A percentile compares a stretch with the other conserved stretches of the same genome.
These are phyloP conservation scores for Coryphaenoides rupestris DNA, from an alignment of 2,113 vertebrate genomes.

Conservation along the genomic window DNA sequence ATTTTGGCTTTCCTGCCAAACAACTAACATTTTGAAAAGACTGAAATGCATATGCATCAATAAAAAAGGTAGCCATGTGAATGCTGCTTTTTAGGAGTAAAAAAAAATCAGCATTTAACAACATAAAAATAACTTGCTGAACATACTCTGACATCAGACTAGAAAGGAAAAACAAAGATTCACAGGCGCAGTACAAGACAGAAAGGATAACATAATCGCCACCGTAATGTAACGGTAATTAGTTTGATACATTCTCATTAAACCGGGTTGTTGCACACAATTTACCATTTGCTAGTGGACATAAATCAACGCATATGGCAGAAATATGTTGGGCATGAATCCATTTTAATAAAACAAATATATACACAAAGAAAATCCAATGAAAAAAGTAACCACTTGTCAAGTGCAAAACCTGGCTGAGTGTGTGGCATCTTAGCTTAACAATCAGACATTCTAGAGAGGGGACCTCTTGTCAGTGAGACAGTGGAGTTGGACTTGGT, in stretches of 20 bases:
- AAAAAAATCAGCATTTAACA: no score
- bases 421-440: conserved; percentile 9
- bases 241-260: conserved; percentile 15
- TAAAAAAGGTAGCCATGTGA: no score
- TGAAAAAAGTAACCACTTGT: conserved; percentile 10
- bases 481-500: conserved; percentile 69
- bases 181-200: neutral
- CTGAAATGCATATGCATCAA: no score
- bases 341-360: conserved; percentile 17
- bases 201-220: neutral
- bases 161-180: no score
- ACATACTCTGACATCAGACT: no score
- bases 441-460: conserved; percentile 8
- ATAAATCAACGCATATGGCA: conserved; percentile 8
- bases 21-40: no score
- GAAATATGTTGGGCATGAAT: neutral
- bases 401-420: conserved; percentile 25
- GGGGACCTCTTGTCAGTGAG: conserved; percentile 54
- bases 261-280: neutral
- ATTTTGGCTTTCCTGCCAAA: no score
- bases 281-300: neutral
- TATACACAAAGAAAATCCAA: conserved; percentile 26
- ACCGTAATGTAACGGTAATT: neutral
- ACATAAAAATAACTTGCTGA: no score
- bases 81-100: no score